Percentiles rank a stretch among this genome's conserved stretches.
Conservation (phyloP, 2,888 invertebrate genomes). For the Orthonevra nobilis region DNA sequence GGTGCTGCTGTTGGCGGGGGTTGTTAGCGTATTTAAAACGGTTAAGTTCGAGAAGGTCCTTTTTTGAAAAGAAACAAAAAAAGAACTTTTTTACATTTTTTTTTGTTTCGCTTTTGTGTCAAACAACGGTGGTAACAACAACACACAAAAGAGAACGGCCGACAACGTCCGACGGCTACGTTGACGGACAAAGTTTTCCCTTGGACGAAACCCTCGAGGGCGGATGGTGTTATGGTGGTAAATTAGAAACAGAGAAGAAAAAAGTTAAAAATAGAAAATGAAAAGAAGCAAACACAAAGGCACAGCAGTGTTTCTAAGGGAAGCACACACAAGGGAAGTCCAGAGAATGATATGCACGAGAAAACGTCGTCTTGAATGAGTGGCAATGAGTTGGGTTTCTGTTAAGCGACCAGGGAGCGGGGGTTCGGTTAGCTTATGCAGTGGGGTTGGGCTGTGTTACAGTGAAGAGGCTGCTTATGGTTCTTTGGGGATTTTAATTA, state of each 20-base stretch:
- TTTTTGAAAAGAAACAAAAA: slow-evolving; percentile 5
- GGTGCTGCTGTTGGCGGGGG: slow-evolving; percentile 2
- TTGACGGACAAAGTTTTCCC: slow-evolving; percentile 34
- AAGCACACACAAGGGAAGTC: slow-evolving; percentile 52
- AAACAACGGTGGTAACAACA: slow-evolving; percentile 59
- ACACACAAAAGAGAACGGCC: slow-evolving; percentile 43
- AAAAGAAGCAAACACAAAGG: slow-evolving; percentile 22
- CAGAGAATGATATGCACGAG: slow-evolving; percentile 64
- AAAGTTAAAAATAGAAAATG: slow-evolving; percentile 38
- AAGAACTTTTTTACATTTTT: slow-evolving; percentile 38
- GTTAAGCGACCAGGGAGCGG: slow-evolving; percentile 12
- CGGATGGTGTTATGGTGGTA: slow-evolving; percentile 36
- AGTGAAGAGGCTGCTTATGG: slow-evolving; percentile 60
- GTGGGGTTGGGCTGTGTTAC: slow-evolving; percentile 22
- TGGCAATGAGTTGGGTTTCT: slow-evolving; percentile 61
- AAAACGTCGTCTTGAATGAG: slow-evolving; percentile 64
- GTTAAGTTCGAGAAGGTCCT: slow-evolving; percentile 10
- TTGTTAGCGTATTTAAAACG: slow-evolving; percentile 15
- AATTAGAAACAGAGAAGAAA: too few relatives aligned
- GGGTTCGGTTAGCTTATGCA: slow-evolving; percentile 11
- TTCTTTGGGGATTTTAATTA: slow-evolving; percentile 69
- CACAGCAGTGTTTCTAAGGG: slow-evolving; percentile 6
- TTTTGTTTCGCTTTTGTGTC: slow-evolving; percentile 50
- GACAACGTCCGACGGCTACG: slow-evolving; percentile 35
- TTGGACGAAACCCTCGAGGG: slow-evolving; percentile 33